Conservation (phyloP, 2,888 invertebrate genomes). For the Mamestra brassicae region DNA sequence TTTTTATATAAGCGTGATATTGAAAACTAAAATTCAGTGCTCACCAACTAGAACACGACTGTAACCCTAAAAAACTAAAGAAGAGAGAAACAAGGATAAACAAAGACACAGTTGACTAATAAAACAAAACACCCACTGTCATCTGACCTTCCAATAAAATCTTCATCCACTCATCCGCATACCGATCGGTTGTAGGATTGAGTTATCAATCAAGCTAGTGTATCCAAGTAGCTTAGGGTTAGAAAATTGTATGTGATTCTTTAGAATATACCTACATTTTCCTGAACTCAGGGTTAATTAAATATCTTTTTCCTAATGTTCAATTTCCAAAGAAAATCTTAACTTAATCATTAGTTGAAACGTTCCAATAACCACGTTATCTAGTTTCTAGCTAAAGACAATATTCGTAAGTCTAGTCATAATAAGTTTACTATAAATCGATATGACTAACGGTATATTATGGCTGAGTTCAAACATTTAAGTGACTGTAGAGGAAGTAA, state of each 20-base stretch:
- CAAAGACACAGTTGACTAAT: too few species aligned
- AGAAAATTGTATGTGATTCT: too few species aligned
- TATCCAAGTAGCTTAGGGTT: background rate
- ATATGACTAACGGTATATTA: conserved; percentile 13
- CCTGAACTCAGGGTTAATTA: background rate
- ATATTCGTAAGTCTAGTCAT: background rate
- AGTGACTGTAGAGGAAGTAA: conserved; percentile 26
- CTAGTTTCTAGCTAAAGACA: conserved; percentile 26
- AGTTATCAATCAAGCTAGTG: background rate
- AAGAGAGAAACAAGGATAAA: too few species aligned
- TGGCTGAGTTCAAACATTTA: background rate
- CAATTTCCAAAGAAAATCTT: background rate
- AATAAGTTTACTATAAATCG: background rate
- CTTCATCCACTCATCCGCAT: background rate
- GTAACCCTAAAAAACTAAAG: too few species aligned
- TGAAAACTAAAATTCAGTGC: too few species aligned
- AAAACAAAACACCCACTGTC: too few species aligned
- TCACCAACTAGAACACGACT: too few species aligned
- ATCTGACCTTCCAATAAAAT: background rate
- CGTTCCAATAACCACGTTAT: conserved; percentile 8
- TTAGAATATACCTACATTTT: background rate
- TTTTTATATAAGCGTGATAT: too few species aligned
- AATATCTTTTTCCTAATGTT: background rate
- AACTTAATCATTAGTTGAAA: background rate
- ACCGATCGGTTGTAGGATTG: background rate